These are phyloP conservation scores for Acanthiza pusilla DNA, from an alignment of 2,797 vertebrate species.

Conservation along the genomic window DNA sequence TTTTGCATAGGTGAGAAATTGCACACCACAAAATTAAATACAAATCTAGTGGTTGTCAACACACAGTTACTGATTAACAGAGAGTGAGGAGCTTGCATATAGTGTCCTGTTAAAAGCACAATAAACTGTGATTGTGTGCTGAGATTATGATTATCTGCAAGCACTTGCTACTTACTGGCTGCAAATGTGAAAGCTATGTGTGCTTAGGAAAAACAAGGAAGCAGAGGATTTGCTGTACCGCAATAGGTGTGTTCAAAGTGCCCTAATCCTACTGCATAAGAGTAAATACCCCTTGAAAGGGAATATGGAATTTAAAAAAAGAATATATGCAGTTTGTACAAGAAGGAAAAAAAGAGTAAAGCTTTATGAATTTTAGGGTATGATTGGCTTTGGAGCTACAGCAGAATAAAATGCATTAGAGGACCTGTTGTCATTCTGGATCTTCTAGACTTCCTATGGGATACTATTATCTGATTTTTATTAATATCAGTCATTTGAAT, in stretches of 20 bases:
- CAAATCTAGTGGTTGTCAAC: neutral
- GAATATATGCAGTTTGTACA: neutral
- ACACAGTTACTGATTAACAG: conserved; percentile 52
- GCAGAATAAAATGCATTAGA: neutral
- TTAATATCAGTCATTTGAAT: conserved; percentile 6
- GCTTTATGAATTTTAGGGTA: neutral
- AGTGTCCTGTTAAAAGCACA: conserved; percentile 50
- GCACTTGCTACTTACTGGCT: conserved; percentile 25
- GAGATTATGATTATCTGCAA: conserved; percentile 13
- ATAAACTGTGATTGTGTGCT: conserved; percentile 43
- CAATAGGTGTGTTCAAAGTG: conserved; percentile 1
- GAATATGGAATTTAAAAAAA: neutral
- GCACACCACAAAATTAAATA: neutral
- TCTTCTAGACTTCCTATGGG: neutral
- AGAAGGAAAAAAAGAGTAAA: neutral
- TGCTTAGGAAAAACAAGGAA: conserved; percentile 42
- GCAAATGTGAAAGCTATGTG: neutral
- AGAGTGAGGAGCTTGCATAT: neutral
- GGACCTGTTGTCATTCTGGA: neutral
- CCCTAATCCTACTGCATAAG: neutral
- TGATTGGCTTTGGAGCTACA: neutral
- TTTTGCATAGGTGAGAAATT: neutral
- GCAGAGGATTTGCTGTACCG: conserved; percentile 30
- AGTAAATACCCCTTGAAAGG: neutral
- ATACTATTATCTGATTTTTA: neutral